Evolutionary conservation across 2,888 invertebrate species (phyloP).

Genomic region (Crioceris asparagi): DNA sequence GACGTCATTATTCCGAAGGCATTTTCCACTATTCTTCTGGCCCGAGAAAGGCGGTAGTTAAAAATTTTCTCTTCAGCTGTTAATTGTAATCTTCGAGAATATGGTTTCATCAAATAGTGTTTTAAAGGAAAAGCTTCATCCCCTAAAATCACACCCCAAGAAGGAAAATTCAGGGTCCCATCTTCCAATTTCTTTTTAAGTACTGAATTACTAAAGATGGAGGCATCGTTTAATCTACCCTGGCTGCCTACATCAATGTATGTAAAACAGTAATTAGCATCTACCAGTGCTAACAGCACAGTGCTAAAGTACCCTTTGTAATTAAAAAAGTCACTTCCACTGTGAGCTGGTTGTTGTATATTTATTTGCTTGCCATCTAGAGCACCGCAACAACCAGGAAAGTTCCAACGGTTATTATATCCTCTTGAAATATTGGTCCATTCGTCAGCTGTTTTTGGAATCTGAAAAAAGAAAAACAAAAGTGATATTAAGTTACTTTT

Average conservation of each 20-base stretch:
- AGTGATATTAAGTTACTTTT: too few species aligned
- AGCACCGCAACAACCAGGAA: constrained; percentile 19
- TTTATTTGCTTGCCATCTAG: constrained; percentile 19
- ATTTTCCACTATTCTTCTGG: constrained; percentile 10
- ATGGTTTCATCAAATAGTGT: constrained; percentile 6
- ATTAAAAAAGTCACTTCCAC: constrained; percentile 19
- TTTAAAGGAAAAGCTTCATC: constrained; percentile 9
- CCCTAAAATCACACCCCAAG: too few species aligned
- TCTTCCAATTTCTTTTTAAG: constrained; percentile 10
- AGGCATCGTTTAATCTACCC: constrained; percentile 16
- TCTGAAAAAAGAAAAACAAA: too few species aligned
- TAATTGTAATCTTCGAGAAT: constrained; percentile 2
- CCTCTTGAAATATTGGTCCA: too few species aligned
- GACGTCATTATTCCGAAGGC: constrained; percentile 11
- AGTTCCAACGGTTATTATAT: too few species aligned
- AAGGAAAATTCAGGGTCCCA: constrained; percentile 1
- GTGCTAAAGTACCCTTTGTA: constrained; percentile 18
- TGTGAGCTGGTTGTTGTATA: constrained; percentile 17
- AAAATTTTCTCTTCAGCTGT: constrained; percentile 5
- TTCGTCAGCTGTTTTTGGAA: too few species aligned
- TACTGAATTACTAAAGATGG: constrained; percentile 14
- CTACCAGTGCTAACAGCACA: constrained; percentile 19
- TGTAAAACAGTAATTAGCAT: constrained; percentile 16
- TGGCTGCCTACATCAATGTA: constrained; percentile 17
- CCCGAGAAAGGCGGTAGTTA: constrained; percentile 9